Conservation (phyloP, 2,797 vertebrate genomes). For the Salmo trutta region DNA sequence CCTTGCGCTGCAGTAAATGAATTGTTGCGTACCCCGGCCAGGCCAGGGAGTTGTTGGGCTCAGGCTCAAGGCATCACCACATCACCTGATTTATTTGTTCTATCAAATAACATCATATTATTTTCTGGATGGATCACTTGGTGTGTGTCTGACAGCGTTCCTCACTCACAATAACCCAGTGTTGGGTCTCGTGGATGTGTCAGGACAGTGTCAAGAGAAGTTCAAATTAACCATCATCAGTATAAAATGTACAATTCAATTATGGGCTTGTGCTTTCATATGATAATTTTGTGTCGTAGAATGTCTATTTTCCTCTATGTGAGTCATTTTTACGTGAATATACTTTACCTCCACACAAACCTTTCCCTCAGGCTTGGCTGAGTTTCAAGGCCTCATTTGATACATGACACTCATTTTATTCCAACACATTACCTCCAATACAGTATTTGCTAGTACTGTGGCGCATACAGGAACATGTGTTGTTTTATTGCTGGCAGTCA, state of each 20-base stretch:
- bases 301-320: too few relatives aligned
- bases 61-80: not conserved
- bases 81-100: not conserved
- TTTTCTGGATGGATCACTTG: not conserved
- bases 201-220: not conserved
- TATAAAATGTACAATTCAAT: too few relatives aligned
- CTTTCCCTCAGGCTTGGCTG: not conserved
- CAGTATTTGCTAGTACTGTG: not conserved
- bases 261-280: too few relatives aligned
- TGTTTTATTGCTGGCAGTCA: not conserved
- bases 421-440: not conserved
- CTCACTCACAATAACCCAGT: not conserved
- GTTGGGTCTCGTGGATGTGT: not conserved
- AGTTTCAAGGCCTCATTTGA: not conserved
- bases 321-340: not conserved
- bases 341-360: not conserved
- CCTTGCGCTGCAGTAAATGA: slow-evolving; percentile 38
- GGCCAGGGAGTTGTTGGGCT: not conserved
- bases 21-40: slow-evolving; percentile 45
- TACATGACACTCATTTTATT: not conserved
- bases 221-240: too few relatives aligned
- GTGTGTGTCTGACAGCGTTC: not conserved
- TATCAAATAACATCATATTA: too few relatives aligned
- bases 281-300: too few relatives aligned
- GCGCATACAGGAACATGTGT: not conserved